phyloP scores from a whole-genome alignment of 2,888 invertebrate species.

The Oligia strigilis region DNA sequence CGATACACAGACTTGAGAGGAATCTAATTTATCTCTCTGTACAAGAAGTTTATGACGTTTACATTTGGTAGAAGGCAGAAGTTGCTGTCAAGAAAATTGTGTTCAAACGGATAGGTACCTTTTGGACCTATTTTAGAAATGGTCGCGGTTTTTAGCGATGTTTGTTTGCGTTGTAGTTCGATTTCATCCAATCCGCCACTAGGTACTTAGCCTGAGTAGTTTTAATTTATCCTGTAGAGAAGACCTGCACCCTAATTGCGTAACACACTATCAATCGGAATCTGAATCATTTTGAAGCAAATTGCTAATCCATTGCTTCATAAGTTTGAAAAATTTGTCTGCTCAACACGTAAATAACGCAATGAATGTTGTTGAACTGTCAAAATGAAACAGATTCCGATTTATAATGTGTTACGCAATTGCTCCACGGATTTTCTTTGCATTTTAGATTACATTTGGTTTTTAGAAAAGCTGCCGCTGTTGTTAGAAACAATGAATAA shows the following conservation, averaged over 20 bases:
- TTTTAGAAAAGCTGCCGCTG: background rate
- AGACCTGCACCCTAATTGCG: no score
- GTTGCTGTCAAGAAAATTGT: background rate
- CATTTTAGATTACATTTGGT: background rate
- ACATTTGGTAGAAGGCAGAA: background rate
- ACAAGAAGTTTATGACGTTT: no score
- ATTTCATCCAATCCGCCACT: background rate
- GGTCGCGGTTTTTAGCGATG: background rate
- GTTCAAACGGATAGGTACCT: background rate
- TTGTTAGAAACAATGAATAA: background rate
- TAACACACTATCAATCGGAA: no score
- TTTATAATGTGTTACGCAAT: no score
- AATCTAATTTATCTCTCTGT: slow-evolving; percentile 28
- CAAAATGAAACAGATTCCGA: no score
- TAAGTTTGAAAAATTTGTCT: no score
- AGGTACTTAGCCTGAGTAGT: background rate
- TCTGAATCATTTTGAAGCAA: no score
- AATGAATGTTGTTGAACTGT: no score
- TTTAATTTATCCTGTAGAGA: background rate
- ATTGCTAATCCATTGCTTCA: no score
- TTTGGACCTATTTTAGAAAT: background rate
- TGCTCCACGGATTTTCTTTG: background rate
- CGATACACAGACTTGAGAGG: background rate
- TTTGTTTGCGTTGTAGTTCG: background rate
- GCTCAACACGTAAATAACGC: no score